Evolutionary conservation across 2,113 vertebrate genomes (phyloP).

Genomic region (Myrmecobius fasciatus): DNA sequence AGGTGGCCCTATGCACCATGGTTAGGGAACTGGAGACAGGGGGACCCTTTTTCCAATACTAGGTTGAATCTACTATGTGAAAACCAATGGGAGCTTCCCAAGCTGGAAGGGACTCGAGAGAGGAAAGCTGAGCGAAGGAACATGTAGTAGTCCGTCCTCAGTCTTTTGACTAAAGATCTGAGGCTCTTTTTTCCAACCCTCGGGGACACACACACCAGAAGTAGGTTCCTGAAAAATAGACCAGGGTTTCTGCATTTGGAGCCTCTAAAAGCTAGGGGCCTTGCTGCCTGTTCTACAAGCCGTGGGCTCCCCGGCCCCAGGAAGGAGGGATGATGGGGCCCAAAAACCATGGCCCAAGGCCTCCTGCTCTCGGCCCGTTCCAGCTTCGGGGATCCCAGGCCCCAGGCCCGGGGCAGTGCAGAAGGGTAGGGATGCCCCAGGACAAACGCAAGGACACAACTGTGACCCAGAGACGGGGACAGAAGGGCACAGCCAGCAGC

Average conservation of each 20-base stretch:
- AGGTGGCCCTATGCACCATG: too few species aligned
- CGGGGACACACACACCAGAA: not conserved
- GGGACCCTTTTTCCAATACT: not conserved
- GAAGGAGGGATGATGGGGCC: not conserved
- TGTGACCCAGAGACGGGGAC: fast-evolving
- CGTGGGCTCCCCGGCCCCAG: not conserved
- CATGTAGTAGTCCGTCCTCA: not conserved
- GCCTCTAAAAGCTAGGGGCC: not conserved
- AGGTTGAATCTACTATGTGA: not conserved
- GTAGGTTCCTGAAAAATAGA: not conserved
- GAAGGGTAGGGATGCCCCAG: not conserved
- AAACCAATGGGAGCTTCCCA: not conserved
- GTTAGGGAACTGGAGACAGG: not conserved
- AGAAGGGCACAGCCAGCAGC: not conserved
- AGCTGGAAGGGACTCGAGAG: not conserved
- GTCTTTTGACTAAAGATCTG: not conserved
- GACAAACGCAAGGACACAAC: not conserved
- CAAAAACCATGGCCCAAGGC: not conserved
- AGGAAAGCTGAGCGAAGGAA: not conserved
- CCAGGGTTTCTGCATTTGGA: not conserved
- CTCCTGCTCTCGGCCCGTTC: not conserved
- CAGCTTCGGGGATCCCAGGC: not conserved
- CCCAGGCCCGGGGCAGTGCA: not conserved
- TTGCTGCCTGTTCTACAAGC: not conserved
- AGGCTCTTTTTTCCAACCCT: not conserved